Evolutionary conservation across 2,888 invertebrate species (phyloP).

Genomic region (Ctena decussata): DNA sequence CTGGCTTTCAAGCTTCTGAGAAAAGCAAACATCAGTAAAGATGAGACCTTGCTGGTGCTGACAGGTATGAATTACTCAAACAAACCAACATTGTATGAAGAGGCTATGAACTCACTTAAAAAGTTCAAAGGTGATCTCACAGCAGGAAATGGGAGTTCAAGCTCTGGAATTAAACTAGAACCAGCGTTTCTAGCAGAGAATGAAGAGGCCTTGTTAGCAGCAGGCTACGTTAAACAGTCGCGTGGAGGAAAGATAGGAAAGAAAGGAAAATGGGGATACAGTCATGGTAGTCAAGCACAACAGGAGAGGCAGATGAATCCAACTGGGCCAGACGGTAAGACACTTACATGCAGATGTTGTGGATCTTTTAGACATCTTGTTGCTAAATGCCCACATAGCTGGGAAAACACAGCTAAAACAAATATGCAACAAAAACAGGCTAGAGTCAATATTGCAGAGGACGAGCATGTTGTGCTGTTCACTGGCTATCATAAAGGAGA

Average conservation of each 20-base stretch:
- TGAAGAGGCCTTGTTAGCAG: slow-evolving; percentile 30
- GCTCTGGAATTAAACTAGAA: not conserved
- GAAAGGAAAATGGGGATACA: not conserved
- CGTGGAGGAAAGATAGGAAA: not conserved
- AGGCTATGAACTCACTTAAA: not conserved
- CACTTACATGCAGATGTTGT: too few species aligned
- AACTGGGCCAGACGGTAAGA: slow-evolving; percentile 20
- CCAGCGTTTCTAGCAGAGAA: slow-evolving; percentile 5
- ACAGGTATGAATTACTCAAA: slow-evolving; percentile 4
- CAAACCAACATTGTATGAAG: slow-evolving; percentile 2
- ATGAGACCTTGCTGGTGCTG: not conserved
- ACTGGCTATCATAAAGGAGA: slow-evolving; percentile 42
- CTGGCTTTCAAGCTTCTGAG: not conserved
- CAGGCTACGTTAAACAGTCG: slow-evolving; percentile 14
- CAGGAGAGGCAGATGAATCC: slow-evolving; percentile 31
- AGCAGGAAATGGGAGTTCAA: not conserved
- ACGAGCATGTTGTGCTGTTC: slow-evolving; percentile 43
- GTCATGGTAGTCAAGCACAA: not conserved
- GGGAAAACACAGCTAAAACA: not conserved
- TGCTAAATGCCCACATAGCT: too few species aligned
- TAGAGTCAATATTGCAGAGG: slow-evolving; percentile 38
- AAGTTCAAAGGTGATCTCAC: slow-evolving; percentile 1
- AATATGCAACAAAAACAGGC: slow-evolving; percentile 32
- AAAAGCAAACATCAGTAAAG: too few species aligned
- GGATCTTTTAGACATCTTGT: too few species aligned